Evolutionary conservation across 2,113 vertebrate genomes (phyloP).

Genomic region (Urocolius indicus): DNA sequence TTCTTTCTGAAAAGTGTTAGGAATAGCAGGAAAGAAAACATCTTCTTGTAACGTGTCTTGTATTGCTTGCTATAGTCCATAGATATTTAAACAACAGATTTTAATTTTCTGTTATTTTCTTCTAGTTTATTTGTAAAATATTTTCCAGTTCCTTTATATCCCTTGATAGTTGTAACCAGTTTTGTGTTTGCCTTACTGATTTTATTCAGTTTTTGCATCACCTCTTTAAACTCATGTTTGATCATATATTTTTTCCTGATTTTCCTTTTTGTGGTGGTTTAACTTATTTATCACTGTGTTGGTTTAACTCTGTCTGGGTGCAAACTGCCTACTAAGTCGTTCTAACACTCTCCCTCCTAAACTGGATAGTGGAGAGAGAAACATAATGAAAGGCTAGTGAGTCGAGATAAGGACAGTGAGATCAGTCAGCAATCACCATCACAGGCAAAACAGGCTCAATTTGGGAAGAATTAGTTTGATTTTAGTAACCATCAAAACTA

Average conservation of each 20-base stretch:
- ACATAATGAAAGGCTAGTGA: no score
- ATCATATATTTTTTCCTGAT: background rate
- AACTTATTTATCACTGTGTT: background rate
- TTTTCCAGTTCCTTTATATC: background rate
- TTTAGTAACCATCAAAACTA: no score
- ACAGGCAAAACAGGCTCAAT: no score
- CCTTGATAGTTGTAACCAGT: background rate
- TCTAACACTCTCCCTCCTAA: no score
- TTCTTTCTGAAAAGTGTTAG: background rate
- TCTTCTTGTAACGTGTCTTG: background rate
- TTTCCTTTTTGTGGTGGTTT: background rate
- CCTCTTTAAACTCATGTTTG: background rate
- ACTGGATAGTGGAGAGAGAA: no score
- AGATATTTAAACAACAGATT: background rate
- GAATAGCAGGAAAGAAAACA: background rate
- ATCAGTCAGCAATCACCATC: no score
- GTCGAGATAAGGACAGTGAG: no score
- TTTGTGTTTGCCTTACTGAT: background rate
- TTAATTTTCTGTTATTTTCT: background rate
- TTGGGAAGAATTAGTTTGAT: no score
- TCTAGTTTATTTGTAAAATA: background rate
- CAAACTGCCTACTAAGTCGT: no score
- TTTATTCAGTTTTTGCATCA: background rate
- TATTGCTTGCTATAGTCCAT: background rate
- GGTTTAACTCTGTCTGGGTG: no score